A percentile compares a stretch with the other conserved stretches of the same genome.
phyloP scores from a whole-genome alignment of 2,797 vertebrate genomes.

The Manis pentadactyla region DNA sequence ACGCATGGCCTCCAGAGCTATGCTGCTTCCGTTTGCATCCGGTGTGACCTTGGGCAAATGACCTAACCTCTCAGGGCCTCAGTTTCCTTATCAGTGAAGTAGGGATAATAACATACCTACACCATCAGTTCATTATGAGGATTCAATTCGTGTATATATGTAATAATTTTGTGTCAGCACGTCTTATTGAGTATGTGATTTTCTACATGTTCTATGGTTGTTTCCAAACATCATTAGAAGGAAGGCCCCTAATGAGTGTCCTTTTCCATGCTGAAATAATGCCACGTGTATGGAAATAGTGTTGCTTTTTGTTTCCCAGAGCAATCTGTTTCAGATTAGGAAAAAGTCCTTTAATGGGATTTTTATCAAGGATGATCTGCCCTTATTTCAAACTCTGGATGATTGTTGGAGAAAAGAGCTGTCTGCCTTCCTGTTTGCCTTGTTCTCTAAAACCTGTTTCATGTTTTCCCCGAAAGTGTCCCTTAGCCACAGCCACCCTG shows the following conservation, averaged over 20 bases:
- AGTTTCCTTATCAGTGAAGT: background rate
- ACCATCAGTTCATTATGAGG: too few species aligned
- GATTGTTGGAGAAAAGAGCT: background rate
- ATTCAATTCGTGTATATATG: background rate
- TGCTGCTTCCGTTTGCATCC: background rate
- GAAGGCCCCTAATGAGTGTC: background rate
- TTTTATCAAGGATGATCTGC: background rate
- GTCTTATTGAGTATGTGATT: background rate
- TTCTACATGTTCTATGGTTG: background rate
- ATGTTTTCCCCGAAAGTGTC: background rate
- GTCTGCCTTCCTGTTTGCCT: background rate
- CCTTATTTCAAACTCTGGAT: background rate
- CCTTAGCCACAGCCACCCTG: background rate
- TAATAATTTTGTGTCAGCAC: background rate
- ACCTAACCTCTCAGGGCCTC: background rate
- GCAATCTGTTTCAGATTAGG: background rate
- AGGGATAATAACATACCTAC: accelerated
- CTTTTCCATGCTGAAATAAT: background rate
- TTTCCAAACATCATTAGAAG: background rate
- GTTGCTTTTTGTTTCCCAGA: background rate
- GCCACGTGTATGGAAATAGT: accelerated
- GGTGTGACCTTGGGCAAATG: background rate
- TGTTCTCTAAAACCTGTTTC: background rate
- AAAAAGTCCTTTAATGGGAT: background rate
- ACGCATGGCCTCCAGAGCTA: accelerated